These are phyloP conservation scores for cattle (Bos taurus) DNA, from an alignment of 2,113 vertebrate species.

Conservation along the genomic window ARS-UCD2.0 NC_037344.1:48666001-48666500, in stretches of 20 bases:
- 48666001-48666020: fast-evolving
- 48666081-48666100: fast-evolving
- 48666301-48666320: not conserved
- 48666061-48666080: fast-evolving
- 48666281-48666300: not conserved
- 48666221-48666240: not conserved
- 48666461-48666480: not conserved
- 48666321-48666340: not conserved
- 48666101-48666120: not conserved
- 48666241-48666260: not conserved
- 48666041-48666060: no score
- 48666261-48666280: not conserved
- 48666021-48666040: fast-evolving
- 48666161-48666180: not conserved
- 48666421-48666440: not conserved
- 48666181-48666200: not conserved
- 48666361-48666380: not conserved
- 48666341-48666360: not conserved
- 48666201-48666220: not conserved
- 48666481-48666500: not conserved
- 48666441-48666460: not conserved
- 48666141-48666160: not conserved
- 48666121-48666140: not conserved
- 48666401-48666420: not conserved
- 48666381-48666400: not conserved